Evolutionary conservation across 1,140 invertebrate genomes (phyloP).

Genomic region (Periplaneta americana): DNA sequence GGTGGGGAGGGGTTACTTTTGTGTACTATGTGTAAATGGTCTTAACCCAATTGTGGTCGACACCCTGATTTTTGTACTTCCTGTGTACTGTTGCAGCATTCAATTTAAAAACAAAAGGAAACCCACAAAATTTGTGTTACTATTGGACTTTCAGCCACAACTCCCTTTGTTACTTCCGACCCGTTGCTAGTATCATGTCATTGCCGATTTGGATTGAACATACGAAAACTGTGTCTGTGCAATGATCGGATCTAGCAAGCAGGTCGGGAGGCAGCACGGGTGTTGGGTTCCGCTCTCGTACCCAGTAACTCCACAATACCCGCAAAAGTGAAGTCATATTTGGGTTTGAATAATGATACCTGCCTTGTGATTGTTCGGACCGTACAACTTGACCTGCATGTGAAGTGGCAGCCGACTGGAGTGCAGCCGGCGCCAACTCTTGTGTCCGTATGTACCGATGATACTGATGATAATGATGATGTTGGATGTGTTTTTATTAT

Average conservation of each 20-base stretch:
- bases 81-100: not conserved
- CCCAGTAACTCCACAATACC: not conserved
- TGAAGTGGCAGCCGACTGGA: too few relatives aligned
- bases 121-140: not conserved
- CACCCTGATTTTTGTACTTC: not conserved
- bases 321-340: not conserved
- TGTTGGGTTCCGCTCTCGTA: not conserved
- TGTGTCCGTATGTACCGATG: not conserved
- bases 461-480: too few relatives aligned
- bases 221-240: not conserved
- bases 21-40: not conserved
- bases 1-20: too few relatives aligned
- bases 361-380: too few relatives aligned
- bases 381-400: not conserved
- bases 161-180: too few relatives aligned
- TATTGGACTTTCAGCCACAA: too few relatives aligned
- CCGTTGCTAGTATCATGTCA: not conserved
- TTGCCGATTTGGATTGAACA: not conserved
- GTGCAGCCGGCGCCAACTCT: not conserved
- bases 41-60: not conserved
- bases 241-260: not conserved
- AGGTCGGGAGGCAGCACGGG: not conserved
- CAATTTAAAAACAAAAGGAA: too few relatives aligned
- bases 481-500: conserved; percentile 6
- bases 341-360: too few relatives aligned